Evolutionary conservation across 1,140 invertebrate species (phyloP).

Genomic region (Atta texana): DNA sequence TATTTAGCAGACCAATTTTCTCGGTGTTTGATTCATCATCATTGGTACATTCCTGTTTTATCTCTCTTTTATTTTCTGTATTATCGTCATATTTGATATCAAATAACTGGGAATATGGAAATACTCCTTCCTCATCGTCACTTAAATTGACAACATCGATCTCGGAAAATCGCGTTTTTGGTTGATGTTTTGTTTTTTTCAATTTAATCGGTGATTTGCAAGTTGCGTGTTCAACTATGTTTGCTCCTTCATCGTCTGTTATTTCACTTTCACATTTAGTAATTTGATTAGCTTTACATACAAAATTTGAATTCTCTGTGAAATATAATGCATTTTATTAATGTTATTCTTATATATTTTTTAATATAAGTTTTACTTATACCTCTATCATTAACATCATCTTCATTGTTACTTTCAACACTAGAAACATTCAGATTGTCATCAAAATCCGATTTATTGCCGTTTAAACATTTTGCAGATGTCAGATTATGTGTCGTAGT

Average conservation of each 20-base stretch:
- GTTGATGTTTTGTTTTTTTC: slow-evolving; percentile 54
- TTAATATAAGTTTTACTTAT: not conserved
- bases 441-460: not conserved
- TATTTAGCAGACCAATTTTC: slow-evolving; percentile 49
- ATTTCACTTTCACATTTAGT: slow-evolving; percentile 56
- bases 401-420: not conserved
- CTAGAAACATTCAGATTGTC: not conserved
- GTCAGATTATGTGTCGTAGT: not conserved
- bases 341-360: not conserved
- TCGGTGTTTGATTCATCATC: slow-evolving; percentile 48
- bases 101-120: slow-evolving; percentile 78
- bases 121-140: slow-evolving; percentile 74
- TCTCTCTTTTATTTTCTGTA: slow-evolving; percentile 45
- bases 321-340: not conserved
- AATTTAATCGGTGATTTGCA: slow-evolving; percentile 63
- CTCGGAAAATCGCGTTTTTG: slow-evolving; percentile 66
- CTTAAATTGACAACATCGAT: slow-evolving; percentile 74
- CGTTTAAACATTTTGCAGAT: not conserved
- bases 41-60: slow-evolving; percentile 56
- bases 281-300: not conserved
- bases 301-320: not conserved
- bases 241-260: slow-evolving; percentile 51
- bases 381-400: not conserved
- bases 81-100: slow-evolving; percentile 58
- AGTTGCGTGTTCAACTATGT: not conserved